Percentiles rank a stretch among this genome's conserved stretches.
Conservation (phyloP, 2,888 invertebrate species). For the Aradus depressus region DNA sequence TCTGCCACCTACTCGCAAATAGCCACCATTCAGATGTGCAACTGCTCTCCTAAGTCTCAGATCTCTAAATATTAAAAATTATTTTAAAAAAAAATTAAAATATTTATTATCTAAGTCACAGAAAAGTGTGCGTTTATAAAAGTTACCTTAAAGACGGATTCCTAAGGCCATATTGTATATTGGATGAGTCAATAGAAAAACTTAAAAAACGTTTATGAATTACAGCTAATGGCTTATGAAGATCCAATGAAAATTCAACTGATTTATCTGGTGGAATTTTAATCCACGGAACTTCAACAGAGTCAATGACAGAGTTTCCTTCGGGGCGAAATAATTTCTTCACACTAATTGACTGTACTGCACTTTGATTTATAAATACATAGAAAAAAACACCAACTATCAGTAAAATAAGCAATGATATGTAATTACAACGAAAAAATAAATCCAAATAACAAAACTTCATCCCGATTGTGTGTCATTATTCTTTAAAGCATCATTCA, state of each 20-base stretch:
- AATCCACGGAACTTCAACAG: neutral
- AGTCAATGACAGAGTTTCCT: neutral
- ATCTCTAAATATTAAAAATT: conserved; percentile 16
- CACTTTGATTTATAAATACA: conserved; percentile 9
- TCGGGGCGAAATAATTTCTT: neutral
- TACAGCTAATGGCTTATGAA: conserved; percentile 5
- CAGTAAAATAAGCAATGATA: conserved; percentile 8
- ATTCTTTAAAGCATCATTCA: neutral
- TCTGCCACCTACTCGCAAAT: conserved; percentile 24
- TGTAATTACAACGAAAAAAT: conserved; percentile 1
- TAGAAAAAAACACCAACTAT: conserved; percentile 8
- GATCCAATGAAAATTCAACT: conserved; percentile 6
- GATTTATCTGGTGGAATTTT: conserved; percentile 20
- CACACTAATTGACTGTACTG: conserved; percentile 2
- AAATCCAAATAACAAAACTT: no score
- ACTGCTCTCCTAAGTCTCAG: conserved; percentile 12
- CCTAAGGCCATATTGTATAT: conserved; percentile 22
- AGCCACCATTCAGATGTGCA: conserved; percentile 24
- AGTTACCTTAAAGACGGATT: conserved; percentile 21
- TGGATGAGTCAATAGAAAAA: conserved; percentile 25
- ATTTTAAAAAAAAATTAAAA: conserved; percentile 1
- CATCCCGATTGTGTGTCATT: neutral
- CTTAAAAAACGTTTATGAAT: conserved; percentile 24
- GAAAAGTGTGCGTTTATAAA: neutral
- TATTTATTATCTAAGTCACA: neutral